Percentiles rank a stretch among this genome's conserved stretches.
Conservation (phyloP, 2,888 invertebrate species). For the Cepaea hortensis region DNA sequence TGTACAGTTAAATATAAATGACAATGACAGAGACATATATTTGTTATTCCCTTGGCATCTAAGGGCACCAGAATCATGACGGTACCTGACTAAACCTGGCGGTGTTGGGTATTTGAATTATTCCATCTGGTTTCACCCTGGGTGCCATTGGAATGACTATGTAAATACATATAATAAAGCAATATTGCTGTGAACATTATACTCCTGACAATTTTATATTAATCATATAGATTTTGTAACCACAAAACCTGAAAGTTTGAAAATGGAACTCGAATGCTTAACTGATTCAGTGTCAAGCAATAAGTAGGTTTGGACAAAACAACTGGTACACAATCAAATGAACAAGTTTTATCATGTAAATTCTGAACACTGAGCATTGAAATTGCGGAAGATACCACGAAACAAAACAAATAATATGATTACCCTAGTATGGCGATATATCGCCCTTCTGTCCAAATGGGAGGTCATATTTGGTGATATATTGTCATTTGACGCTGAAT, state of each 20-base stretch:
- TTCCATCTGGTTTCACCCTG: background rate
- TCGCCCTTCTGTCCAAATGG: too few relatives aligned
- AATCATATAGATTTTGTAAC: background rate
- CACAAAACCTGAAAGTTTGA: background rate
- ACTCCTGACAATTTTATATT: background rate
- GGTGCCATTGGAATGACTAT: conserved; percentile 23
- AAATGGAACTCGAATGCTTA: too few relatives aligned
- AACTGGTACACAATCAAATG: too few relatives aligned
- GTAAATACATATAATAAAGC: background rate
- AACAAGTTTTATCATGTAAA: too few relatives aligned
- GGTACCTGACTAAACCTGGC: conserved; percentile 19
- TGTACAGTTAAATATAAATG: background rate
- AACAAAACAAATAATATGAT: too few relatives aligned
- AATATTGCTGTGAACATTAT: background rate
- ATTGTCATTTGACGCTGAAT: too few relatives aligned
- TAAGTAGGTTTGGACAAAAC: too few relatives aligned
- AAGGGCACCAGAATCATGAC: conserved; percentile 9
- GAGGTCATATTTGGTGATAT: too few relatives aligned
- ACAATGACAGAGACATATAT: conserved; percentile 25
- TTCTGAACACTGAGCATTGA: too few relatives aligned
- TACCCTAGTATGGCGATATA: too few relatives aligned
- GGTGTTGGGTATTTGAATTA: conserved; percentile 23
- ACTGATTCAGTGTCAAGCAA: too few relatives aligned
- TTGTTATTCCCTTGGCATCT: conserved; percentile 9
- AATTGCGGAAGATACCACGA: too few relatives aligned